A percentile compares a stretch with the other conserved stretches of the same genome.
Evolutionary conservation across 2,888 invertebrate species (phyloP).

Genomic region (Eurytoma californica): DNA sequence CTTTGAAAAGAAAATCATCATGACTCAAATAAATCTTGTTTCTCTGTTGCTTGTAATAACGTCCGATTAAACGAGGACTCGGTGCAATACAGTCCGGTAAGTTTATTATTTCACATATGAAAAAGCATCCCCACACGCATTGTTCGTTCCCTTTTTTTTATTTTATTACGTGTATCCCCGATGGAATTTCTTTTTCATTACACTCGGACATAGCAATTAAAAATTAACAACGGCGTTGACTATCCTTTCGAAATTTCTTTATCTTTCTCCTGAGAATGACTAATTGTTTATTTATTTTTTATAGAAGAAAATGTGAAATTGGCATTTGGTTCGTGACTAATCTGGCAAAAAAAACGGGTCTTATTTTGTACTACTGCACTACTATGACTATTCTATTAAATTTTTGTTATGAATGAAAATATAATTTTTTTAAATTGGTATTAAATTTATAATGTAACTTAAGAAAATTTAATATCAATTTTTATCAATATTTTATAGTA

Average conservation of each 20-base stretch:
- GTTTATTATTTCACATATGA: conserved; percentile 65
- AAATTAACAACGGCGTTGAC: conserved; percentile 41
- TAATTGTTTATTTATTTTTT: conserved; percentile 50
- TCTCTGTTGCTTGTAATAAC: conserved; percentile 74
- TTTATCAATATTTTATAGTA: neutral
- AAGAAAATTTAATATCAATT: neutral
- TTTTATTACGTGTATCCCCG: neutral
- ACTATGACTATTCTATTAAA: conserved; percentile 24
- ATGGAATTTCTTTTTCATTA: conserved; percentile 27
- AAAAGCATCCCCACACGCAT: conserved; percentile 54
- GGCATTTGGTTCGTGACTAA: conserved; percentile 63
- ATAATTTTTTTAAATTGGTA: neutral
- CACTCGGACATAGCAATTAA: conserved; percentile 30
- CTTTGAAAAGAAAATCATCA: conserved; percentile 36
- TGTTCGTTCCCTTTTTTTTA: conserved; percentile 44
- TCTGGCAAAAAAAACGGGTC: conserved; percentile 33
- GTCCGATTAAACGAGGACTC: conserved; percentile 73
- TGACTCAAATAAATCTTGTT: conserved; percentile 70
- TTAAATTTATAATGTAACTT: neutral
- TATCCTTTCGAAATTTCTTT: conserved; percentile 26
- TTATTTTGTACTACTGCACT: conserved; percentile 12
- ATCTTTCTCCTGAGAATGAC: conserved; percentile 38
- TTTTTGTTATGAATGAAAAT: conserved; percentile 1
- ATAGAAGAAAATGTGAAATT: conserved; percentile 2
- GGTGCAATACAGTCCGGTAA: conserved; percentile 71